Conservation (phyloP, 2,888 invertebrate species). For the Nemurella pictetii region DNA sequence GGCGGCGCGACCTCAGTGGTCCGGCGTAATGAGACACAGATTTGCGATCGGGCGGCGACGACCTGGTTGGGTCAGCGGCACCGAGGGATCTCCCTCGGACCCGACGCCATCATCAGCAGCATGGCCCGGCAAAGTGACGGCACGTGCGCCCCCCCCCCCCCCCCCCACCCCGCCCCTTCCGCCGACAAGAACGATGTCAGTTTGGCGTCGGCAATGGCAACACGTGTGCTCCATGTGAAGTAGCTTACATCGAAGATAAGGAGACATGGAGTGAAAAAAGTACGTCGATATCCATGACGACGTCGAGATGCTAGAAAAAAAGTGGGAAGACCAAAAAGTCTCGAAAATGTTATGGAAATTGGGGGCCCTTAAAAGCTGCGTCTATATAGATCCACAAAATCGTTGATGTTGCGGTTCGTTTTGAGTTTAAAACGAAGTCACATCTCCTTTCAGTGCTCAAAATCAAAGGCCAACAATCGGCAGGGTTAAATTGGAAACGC, state of each 20-base stretch:
- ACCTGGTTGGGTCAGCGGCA: background rate
- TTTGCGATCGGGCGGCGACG: background rate
- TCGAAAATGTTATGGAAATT: background rate
- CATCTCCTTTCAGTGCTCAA: background rate
- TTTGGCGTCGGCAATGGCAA: background rate
- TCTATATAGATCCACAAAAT: background rate
- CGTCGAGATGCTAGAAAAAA: background rate
- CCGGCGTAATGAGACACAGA: background rate
- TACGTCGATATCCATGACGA: background rate
- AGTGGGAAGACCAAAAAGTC: background rate
- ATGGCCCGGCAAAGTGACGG: background rate
- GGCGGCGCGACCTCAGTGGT: background rate
- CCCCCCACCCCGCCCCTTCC: background rate
- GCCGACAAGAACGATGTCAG: background rate
- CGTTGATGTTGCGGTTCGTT: background rate
- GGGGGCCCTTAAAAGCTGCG: too few species aligned
- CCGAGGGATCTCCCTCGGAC: background rate
- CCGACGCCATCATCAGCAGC: background rate
- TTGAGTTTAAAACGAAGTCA: background rate
- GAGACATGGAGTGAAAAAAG: background rate
- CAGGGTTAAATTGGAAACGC: too few species aligned
- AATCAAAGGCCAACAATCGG: background rate
- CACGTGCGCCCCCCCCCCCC: too few species aligned
- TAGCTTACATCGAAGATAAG: background rate
- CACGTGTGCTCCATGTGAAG: constrained; percentile 1